A percentile compares a stretch with the other conserved stretches of the same genome.
phyloP scores from a whole-genome alignment of 2,888 invertebrate genomes.

The Tromatobia lineatoria region DNA sequence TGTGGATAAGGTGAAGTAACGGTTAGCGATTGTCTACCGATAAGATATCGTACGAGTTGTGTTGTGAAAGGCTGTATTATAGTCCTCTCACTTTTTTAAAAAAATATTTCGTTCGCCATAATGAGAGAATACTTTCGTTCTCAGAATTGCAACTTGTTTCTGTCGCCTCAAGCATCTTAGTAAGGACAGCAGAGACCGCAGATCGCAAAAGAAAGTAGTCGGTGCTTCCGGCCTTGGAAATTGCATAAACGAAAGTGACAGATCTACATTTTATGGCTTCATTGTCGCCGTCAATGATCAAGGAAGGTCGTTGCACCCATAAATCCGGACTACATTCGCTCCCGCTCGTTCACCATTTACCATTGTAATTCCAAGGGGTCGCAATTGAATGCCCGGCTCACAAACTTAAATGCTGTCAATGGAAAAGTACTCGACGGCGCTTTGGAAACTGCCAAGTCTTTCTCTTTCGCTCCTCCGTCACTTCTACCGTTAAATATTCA shows the following conservation, averaged over 20 bases:
- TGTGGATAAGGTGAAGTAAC: not conserved
- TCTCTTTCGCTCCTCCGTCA: not conserved
- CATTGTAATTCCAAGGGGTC: constrained; percentile 14
- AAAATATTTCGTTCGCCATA: not conserved
- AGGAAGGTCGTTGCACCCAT: constrained; percentile 57
- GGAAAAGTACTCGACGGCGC: constrained; percentile 22
- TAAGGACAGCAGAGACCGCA: not conserved
- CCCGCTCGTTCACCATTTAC: constrained; percentile 44
- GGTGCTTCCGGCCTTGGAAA: constrained; percentile 7
- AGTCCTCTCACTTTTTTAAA: constrained; percentile 10
- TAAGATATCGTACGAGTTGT: not conserved
- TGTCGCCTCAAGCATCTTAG: not conserved
- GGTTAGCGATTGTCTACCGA: not conserved
- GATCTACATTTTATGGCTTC: constrained; percentile 27
- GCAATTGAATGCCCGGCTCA: constrained; percentile 42
- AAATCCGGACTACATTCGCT: not conserved
- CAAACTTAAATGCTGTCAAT: constrained; percentile 1
- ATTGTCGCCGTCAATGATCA: constrained; percentile 10
- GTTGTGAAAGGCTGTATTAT: not conserved
- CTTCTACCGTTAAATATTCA: no score
- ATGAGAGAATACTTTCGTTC: constrained; percentile 20
- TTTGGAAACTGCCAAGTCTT: not conserved
- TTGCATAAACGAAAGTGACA: constrained; percentile 24
- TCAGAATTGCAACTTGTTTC: not conserved
- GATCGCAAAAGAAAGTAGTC: constrained; percentile 9